Evolutionary conservation across 2,888 invertebrate genomes (phyloP).

Genomic region (Trilocha varians): DNA sequence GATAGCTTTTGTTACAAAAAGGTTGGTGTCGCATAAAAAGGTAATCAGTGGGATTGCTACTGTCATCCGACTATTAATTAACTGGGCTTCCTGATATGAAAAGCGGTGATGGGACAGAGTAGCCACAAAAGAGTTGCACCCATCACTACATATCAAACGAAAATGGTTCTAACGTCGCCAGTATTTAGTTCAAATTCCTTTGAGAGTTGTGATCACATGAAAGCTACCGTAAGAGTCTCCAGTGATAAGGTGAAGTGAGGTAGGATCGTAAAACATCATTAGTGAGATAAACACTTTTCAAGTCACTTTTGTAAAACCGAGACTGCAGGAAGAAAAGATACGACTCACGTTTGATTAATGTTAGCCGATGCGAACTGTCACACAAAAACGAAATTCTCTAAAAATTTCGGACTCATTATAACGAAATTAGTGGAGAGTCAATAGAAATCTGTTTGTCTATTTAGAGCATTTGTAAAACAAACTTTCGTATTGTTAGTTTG

Average conservation of each 20-base stretch:
- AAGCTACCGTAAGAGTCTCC: constrained; percentile 55
- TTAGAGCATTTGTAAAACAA: constrained; percentile 44
- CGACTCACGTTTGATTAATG: constrained; percentile 34
- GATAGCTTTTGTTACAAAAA: constrained; percentile 43
- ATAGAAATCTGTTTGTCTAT: constrained; percentile 36
- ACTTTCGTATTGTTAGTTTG: constrained; percentile 43
- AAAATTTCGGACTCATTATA: constrained; percentile 7
- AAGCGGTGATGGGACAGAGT: constrained; percentile 51
- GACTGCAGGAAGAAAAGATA: constrained; percentile 48
- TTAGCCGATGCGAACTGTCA: not conserved
- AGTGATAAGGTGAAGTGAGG: constrained; percentile 50
- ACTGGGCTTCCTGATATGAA: constrained; percentile 47
- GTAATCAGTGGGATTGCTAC: constrained; percentile 43
- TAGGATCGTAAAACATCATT: constrained; percentile 68
- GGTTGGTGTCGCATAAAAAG: constrained; percentile 50
- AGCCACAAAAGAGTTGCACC: constrained; percentile 35
- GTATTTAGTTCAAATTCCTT: constrained; percentile 19
- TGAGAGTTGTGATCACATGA: constrained; percentile 20
- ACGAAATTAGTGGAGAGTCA: constrained; percentile 26
- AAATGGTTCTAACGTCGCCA: constrained; percentile 21
- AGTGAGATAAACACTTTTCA: constrained; percentile 65
- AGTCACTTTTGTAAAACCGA: constrained; percentile 44
- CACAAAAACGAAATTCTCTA: constrained; percentile 1
- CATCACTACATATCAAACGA: constrained; percentile 20
- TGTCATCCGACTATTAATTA: constrained; percentile 66